Base-by-base conservation (phyloP, 2,113 vertebrate genomes). In the Prunella fulvescens region DNA sequence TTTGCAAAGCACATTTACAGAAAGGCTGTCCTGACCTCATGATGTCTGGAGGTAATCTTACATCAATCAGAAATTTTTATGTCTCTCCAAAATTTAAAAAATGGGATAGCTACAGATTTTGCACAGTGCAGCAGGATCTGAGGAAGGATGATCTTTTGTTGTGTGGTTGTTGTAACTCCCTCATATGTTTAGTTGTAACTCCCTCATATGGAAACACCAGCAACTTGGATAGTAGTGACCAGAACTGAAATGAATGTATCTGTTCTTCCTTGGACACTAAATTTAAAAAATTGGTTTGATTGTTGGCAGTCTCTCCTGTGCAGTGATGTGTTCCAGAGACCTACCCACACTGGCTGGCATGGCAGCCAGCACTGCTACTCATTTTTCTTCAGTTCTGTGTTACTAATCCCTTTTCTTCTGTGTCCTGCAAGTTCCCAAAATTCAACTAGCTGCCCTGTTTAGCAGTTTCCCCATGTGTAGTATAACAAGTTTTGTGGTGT, bases 171-270 rank as follows among this genome's bases (percentile, higher is more conserved):
- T 91, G 1, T 1, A 73, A 62, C 28, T 74, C 19, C 14, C 26
- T 66, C 1, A 0, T 11, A 15, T 58, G 25, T n/a, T n/a, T n/a
- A n/a, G 16, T 62, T 91, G 1, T 1, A 73, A 62, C 28, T 74
- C 19, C 14, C 26, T 66, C 1, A 0, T 11, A 15, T 58, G 25
- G n/a, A 70, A 50, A 24, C 25, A 23, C 10, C 1, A 3, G 9
- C 64, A 58, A 11, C 28, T 39, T 64, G 18, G 35, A 15, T 54
- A 71, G 60, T 76, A 45, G 65, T 57, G 42, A 29, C 23, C 24
- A 51, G 50, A n/a, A 3, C 39, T 80, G 42, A 44, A 80, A 71
- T 57, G 6, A 37, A 78, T 39, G 3, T 53, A 31, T 48, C 54
- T 45, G 0, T 65, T 70, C 26, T 65, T 88, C 15, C 31, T 53